Evolutionary conservation across 2,113 vertebrate species (phyloP).

Genomic region (Syngnathoides biaculeatus): DNA sequence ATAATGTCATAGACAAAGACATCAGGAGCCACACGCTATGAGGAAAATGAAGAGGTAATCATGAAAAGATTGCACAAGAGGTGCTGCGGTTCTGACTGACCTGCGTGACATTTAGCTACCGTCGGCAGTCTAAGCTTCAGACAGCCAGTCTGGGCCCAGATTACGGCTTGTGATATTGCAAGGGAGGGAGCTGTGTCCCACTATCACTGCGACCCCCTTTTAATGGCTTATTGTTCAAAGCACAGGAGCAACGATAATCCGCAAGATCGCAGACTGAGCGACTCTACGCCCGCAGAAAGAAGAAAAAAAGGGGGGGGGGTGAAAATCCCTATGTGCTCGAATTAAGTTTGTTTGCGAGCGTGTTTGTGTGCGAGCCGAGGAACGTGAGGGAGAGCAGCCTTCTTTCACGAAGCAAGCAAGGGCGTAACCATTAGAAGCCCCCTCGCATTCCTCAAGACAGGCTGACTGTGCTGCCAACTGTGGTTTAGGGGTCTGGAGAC

Average conservation of each 20-base stretch:
- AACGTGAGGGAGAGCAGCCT: constrained; percentile 46
- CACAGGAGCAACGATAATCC: constrained; percentile 41
- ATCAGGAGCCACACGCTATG: constrained; percentile 12
- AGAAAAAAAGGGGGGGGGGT: too few relatives aligned
- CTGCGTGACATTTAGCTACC: constrained; percentile 39
- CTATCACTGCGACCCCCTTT: constrained; percentile 56
- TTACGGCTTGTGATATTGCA: constrained; percentile 48
- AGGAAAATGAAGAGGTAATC: constrained; percentile 9
- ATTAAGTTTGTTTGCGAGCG: constrained; percentile 53
- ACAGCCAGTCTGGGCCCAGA: constrained; percentile 50
- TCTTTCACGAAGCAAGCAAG: constrained; percentile 53
- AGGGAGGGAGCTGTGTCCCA: constrained; percentile 37
- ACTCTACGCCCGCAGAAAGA: constrained; percentile 28
- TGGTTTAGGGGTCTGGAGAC: constrained; percentile 77
- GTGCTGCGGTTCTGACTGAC: constrained; percentile 20
- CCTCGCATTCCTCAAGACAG: constrained; percentile 69
- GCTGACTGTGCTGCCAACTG: constrained; percentile 73
- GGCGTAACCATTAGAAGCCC: constrained; percentile 70
- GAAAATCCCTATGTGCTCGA: constrained; percentile 22
- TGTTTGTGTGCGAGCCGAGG: constrained; percentile 33
- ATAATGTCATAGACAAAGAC: constrained; percentile 30
- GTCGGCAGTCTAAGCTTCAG: constrained; percentile 45
- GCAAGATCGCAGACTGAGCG: constrained; percentile 38
- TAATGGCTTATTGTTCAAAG: constrained; percentile 54
- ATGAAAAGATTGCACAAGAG: constrained; percentile 15